Conservation (phyloP, 2,113 vertebrate species). For the Nothoprocta pentlandii region DNA sequence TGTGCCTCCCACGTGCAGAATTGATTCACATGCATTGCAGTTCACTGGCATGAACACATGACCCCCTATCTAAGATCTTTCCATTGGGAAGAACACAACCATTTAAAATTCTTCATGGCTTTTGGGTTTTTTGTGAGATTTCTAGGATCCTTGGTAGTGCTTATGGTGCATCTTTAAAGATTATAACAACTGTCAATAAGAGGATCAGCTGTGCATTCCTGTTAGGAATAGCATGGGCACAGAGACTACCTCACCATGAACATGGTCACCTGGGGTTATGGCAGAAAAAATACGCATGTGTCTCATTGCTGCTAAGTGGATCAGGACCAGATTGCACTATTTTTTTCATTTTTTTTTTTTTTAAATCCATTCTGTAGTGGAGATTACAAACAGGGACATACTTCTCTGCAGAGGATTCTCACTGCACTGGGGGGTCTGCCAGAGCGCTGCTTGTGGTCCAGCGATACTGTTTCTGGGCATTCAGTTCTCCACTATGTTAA, state of each 20-base stretch:
- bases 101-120: background rate
- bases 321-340: background rate
- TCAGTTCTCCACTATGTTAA: background rate
- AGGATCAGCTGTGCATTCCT: background rate
- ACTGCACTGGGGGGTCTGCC: background rate
- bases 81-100: background rate
- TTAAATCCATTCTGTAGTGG: background rate
- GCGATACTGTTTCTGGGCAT: background rate
- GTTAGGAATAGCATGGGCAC: background rate
- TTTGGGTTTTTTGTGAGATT: background rate
- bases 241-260: background rate
- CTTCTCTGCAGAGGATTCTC: background rate
- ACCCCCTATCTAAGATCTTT: background rate
- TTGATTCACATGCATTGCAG: background rate
- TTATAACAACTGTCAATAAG: background rate
- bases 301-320: background rate
- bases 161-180: background rate
- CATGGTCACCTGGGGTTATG: background rate
- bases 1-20: background rate
- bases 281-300: background rate
- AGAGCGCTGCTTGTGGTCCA: background rate
- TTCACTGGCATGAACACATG: background rate
- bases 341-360: background rate
- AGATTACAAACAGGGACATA: background rate
- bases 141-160: background rate